Base-by-base conservation (phyloP, 2,888 invertebrate genomes). In the Pardosa pseudoannulata region DNA sequence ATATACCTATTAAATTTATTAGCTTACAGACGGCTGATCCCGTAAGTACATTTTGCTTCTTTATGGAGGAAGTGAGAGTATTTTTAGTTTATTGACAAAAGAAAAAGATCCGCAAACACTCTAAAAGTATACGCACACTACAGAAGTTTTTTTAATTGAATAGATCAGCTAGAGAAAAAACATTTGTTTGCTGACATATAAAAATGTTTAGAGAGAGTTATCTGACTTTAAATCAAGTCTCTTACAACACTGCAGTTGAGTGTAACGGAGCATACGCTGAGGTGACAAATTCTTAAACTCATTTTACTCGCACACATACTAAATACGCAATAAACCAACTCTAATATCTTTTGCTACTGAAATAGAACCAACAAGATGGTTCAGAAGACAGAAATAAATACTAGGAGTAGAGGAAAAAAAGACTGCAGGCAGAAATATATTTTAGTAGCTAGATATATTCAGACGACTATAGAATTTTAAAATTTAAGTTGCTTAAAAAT, bases 391-490 rank as follows among this genome's bases (percentile, higher is more conserved):
- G 27, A 70, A 41, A 41, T 16, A 27, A 11, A 56, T 19, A 3
- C 3, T 16, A 46, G n/a, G n/a, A n/a, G n/a, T n/a, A 16, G 16
- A 46, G 16, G 16, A 46, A 2, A 46, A 13, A 16, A 13, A 46
- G 41, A 1, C 41, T 36, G 6, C 9, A 13, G 46, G 2, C 46
- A 46, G 16, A 46, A 7, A 16, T 3, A 23, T 23, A 19, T 23
- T 23, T 1, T 23, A 36, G 56, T 56, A 23, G n/a, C 56, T 56
- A 56, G 23, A 56, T 56, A 23, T 56, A 23, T 23, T 3, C 6
- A 56, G 19, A 23, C 16, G 13, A 9, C 13, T 64, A 65, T 76
- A 56, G 76, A 73, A 41, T 29, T 27, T n/a, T n/a, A n/a, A n/a
- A n/a, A n/a, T n/a, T n/a, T n/a, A n/a, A n/a, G n/a, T n/a, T n/a